A percentile compares a stretch with the other conserved stretches of the same genome.
These are phyloP conservation scores for Neoseiulus cucumeris DNA, from an alignment of 1,140 invertebrate genomes.

Conservation along the genomic window DNA sequence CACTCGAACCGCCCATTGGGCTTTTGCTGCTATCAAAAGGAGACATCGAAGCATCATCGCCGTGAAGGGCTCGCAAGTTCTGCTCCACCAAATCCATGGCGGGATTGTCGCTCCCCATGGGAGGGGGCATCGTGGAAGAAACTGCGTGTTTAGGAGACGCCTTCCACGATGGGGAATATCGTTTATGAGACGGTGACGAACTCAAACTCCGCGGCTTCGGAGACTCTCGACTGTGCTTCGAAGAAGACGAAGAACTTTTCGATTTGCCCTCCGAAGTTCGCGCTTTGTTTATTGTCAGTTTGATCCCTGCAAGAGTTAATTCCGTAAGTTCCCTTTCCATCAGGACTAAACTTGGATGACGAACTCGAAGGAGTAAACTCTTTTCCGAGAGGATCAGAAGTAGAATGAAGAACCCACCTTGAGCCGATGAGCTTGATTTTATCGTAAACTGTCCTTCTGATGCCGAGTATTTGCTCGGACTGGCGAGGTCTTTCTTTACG, in stretches of 20 bases:
- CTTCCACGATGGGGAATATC: conserved; percentile 1
- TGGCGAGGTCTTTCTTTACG: background rate
- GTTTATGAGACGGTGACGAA: conserved; percentile 2
- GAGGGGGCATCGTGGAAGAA: background rate
- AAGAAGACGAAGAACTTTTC: background rate
- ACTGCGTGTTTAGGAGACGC: background rate
- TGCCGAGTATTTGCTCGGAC: conserved; percentile 1
- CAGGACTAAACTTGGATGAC: too few species aligned
- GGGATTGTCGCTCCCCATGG: background rate
- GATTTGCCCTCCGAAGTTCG: background rate
- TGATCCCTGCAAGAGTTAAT: background rate
- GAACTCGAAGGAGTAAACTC: too few species aligned
- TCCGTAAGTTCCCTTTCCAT: too few species aligned
- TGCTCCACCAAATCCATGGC: background rate
- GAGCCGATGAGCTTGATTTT: conserved; percentile 7
- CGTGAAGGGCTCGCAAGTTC: background rate
- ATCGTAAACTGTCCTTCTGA: conserved; percentile 5
- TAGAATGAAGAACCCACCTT: too few species aligned
- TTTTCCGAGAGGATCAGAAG: too few species aligned
- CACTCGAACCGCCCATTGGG: background rate
- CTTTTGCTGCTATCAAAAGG: background rate
- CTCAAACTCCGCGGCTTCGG: conserved; percentile 2
- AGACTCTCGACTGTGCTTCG: conserved; percentile 1
- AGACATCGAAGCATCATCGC: background rate
- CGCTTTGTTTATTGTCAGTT: conserved; percentile 1